Base-by-base conservation (phyloP, 1,140 invertebrate genomes). In the Ips nitidus region DNA sequence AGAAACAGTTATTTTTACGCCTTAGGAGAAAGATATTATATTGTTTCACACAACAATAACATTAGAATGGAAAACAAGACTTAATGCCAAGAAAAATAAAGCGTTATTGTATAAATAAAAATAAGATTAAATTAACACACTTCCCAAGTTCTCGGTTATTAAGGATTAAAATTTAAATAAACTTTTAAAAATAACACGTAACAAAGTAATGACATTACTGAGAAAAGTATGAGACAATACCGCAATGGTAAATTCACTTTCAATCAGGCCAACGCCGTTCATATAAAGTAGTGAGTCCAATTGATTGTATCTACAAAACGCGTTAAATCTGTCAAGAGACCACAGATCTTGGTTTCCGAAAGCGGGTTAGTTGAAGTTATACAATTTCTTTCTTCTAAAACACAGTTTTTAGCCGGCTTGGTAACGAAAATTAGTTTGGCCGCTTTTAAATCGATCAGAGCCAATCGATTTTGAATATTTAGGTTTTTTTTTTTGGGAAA, bases 321-420 rank as follows among this genome's bases (percentile, higher is more conserved):
- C 37, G 53, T 1, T 56, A 56, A 39, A 56, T 56, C 53, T 56
- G 53, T 56, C 53, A 56, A 56, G 53, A 56, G 53, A 56, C 53
- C 53, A 39, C 53, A 56, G 38, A 37, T n/a, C 53, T 47, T 50
- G 53, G 53, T 56, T 56, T 56, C 22, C 45, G n/a, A 56, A 56
- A 56, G 53, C 53, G 53, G 53, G 53, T 56, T 56, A 56, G 5
- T 56, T n/a, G 22, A 22, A 50, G 53, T 56, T 56, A 56, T 56
- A 56, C 53, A 56, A 56, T 56, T 56, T 56, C 36, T 22, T 56
- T 56, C 38, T 56, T 6, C 22, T 39, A 50, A 50, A 50, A 22
- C 22, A 22, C 22, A 22, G 22, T 22, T 22, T 22, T 22, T 22
- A 22, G 22, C 22, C 22, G 45, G 45, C 45, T 47, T 47, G 45